phyloP scores from a whole-genome alignment of 2,797 vertebrate species.

The Heteromormyrus szaboi region DNA sequence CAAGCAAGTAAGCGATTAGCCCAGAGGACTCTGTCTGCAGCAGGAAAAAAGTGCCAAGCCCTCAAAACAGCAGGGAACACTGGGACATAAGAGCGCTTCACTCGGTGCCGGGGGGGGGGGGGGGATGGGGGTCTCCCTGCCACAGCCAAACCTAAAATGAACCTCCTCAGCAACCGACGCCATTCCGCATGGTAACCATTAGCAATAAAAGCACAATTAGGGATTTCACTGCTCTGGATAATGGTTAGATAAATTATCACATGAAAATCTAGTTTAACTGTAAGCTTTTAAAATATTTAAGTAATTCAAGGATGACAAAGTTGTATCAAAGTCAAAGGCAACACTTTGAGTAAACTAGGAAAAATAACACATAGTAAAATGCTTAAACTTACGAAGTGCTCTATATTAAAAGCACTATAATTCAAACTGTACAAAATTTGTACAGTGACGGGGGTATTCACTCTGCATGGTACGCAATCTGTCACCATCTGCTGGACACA shows the following conservation, averaged over 20 bases:
- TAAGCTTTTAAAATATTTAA: neutral
- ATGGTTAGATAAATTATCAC: neutral
- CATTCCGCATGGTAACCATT: neutral
- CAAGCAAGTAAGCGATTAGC: neutral
- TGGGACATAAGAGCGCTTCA: neutral
- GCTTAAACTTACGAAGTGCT: neutral
- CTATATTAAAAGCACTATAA: neutral
- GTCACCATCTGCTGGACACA: slow-evolving; percentile 47
- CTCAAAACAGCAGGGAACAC: neutral
- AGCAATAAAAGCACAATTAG: neutral
- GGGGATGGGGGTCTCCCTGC: neutral
- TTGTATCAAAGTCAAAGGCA: neutral
- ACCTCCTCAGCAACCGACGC: neutral
- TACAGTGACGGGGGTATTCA: neutral
- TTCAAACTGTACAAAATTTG: neutral
- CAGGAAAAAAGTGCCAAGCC: neutral
- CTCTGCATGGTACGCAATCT: slow-evolving; percentile 3
- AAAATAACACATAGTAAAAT: neutral
- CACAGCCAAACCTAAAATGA: neutral
- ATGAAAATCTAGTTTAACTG: neutral
- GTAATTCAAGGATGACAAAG: neutral
- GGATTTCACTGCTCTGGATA: neutral
- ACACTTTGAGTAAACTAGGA: neutral
- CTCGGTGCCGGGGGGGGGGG: neutral
- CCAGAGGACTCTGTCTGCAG: neutral